phyloP scores from a whole-genome alignment of 2,113 vertebrate genomes.

The Austrofundulus limnaeus region DNA sequence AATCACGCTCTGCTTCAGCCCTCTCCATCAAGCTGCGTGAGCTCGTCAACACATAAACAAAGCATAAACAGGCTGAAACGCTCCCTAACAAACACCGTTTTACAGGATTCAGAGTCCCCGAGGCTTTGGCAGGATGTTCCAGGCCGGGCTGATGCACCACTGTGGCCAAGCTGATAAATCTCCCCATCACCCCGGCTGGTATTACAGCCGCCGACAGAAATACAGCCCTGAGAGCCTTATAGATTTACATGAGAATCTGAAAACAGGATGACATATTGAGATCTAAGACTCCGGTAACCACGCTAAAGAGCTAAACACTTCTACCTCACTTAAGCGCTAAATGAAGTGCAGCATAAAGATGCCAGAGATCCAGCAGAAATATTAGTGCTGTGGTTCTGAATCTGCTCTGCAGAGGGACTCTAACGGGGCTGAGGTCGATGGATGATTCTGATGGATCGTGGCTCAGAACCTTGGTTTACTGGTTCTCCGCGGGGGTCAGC shows the following conservation, averaged over 20 bases:
- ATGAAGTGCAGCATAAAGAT: slow-evolving; percentile 25
- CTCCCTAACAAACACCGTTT: slow-evolving; percentile 4
- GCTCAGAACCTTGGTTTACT: slow-evolving; percentile 21
- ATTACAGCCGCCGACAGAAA: slow-evolving; percentile 40
- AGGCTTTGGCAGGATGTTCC: slow-evolving; percentile 43
- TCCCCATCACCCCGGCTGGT: slow-evolving; percentile 36
- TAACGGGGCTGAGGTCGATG: slow-evolving; percentile 10
- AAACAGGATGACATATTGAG: slow-evolving; percentile 38
- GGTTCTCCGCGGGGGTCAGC: slow-evolving; percentile 14
- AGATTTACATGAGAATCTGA: slow-evolving; percentile 39
- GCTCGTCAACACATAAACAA: slow-evolving; percentile 10
- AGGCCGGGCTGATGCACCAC: slow-evolving; percentile 33
- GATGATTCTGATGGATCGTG: slow-evolving; percentile 4
- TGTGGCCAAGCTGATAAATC: slow-evolving; percentile 59
- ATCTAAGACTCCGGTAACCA: slow-evolving; percentile 30
- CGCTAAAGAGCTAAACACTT: not conserved
- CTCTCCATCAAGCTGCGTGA: slow-evolving; percentile 7
- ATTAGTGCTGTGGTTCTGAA: slow-evolving; percentile 5
- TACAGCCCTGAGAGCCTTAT: slow-evolving; percentile 26
- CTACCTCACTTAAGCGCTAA: slow-evolving; percentile 30
- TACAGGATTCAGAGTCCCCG: slow-evolving; percentile 22
- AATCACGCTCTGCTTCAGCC: slow-evolving; percentile 7
- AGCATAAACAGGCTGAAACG: slow-evolving; percentile 15
- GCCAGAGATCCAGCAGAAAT: not conserved
- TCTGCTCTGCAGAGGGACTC: slow-evolving; percentile 13